Evolutionary conservation across 2,888 invertebrate species (phyloP), one percentile per base, ranked within the genome.

Genomic region (Adelphocoris suturalis): DNA sequence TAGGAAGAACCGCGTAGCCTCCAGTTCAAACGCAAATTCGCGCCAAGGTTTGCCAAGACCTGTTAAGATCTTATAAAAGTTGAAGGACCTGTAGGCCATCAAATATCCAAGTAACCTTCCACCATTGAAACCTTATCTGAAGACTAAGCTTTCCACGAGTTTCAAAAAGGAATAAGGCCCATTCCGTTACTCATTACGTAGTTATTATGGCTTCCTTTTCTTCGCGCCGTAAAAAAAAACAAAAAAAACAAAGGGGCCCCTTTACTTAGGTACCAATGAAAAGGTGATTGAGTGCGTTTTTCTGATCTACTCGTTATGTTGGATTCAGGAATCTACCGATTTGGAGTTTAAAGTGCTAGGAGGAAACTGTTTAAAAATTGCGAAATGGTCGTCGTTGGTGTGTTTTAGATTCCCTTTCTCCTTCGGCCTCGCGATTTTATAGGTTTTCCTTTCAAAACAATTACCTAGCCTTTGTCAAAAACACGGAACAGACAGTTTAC

Each of bases 81-180:
- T 37, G 37, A 37, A 37, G 37, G 37, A 7, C 37, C 37, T 4
- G 3, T 7, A 4, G 37, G 2, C 37, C 37, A 37, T 37, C 37
- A 37, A 37, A 37, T 4, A n/a, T n/a, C n/a, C 37, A 7, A 37
- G n/a, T n/a, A 14, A 7, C 57, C n/a, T 57, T 57, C 16, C 57
- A 16, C 57, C 57, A 57, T 12, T n/a, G n/a, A 57, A 57, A 57
- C 57, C 57, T 57, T n/a, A 37, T 37, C 7, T 37, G 7, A 4
- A 16, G 57, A 57, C 16, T 57, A 12, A 57, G 5, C 16, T 57
- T n/a, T n/a, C 57, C 57, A n/a, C 76, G 46, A 76, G 76, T 27
- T 23, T 27, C 76, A 27, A 14, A 76, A 76, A 81, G 81, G 47
- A 47, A 81, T 81, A 47, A 80, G n/a, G n/a, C n/a, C n/a, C n/a